These are phyloP conservation scores for Elanoides forficatus DNA, from an alignment of 2,113 vertebrate genomes.

Conservation along the genomic window DNA sequence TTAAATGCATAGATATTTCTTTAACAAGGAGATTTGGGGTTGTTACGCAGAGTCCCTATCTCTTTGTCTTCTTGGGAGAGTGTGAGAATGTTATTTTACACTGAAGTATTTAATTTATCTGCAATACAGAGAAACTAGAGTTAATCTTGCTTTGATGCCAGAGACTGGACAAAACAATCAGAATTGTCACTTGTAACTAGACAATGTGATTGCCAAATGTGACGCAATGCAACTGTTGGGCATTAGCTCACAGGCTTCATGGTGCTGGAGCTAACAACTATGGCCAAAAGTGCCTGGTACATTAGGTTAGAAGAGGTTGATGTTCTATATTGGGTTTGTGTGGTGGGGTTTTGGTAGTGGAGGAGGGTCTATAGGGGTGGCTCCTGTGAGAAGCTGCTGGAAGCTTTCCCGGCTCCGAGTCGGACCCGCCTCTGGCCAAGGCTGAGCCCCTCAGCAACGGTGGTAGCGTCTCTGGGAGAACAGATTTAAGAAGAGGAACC, in stretches of 20 bases:
- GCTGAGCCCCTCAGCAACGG: too few relatives aligned
- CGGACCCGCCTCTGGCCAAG: too few relatives aligned
- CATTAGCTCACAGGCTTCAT: background rate
- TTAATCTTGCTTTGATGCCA: background rate
- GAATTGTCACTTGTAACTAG: background rate
- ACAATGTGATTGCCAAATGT: background rate
- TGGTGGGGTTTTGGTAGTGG: too few relatives aligned
- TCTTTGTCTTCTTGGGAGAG: background rate
- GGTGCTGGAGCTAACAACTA: background rate
- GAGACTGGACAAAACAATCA: background rate
- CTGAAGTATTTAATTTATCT: background rate
- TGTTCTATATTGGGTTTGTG: background rate
- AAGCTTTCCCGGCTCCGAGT: too few relatives aligned
- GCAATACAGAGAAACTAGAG: background rate
- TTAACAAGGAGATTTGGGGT: background rate
- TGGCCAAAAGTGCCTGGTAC: background rate
- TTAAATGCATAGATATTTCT: background rate
- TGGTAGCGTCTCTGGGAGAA: too few relatives aligned
- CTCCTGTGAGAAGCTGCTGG: too few relatives aligned
- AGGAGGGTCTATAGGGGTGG: too few relatives aligned
- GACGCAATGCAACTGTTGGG: background rate
- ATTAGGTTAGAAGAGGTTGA: background rate
- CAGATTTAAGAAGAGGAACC: too few relatives aligned
- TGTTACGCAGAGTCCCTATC: background rate
- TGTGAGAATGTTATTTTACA: background rate